Evolutionary conservation across 2,113 vertebrate genomes (phyloP).

Genomic region (Callorhinus ursinus): DNA sequence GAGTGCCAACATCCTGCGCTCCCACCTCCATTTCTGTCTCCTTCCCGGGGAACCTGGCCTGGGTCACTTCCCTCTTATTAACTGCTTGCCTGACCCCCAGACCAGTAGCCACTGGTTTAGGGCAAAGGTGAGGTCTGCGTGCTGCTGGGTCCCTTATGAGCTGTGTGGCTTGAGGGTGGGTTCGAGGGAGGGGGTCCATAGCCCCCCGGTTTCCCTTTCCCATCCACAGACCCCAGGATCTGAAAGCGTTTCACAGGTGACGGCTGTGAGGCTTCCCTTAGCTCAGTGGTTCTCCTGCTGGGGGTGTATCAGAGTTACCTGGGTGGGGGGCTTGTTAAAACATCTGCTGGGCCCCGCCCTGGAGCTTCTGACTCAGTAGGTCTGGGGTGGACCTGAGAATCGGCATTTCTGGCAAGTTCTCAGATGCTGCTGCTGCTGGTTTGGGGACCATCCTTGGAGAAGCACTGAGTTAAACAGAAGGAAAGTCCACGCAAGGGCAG

Average conservation of each 20-base stretch:
- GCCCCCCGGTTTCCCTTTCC: not conserved
- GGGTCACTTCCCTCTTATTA: not conserved
- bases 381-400: not conserved
- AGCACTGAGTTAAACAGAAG: not conserved
- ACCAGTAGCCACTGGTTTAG: not conserved
- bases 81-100: not conserved
- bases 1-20: rapidly evolving
- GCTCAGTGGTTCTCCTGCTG: not conserved
- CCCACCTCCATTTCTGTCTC: not conserved
- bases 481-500: rapidly evolving
- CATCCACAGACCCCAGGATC: no score
- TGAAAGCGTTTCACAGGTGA: not conserved
- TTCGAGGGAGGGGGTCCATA: rapidly evolving
- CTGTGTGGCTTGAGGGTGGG: not conserved
- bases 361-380: not conserved
- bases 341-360: no score
- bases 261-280: not conserved
- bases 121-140: not conserved
- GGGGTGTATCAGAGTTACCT: rapidly evolving
- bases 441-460: not conserved
- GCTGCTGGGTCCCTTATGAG: not conserved
- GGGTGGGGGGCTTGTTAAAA: no score
- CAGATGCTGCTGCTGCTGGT: not conserved
- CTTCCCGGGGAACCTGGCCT: not conserved
- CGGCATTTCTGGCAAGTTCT: not conserved